Conservation (phyloP, 2,113 vertebrate species). For the Poecilia latipinna region DNA sequence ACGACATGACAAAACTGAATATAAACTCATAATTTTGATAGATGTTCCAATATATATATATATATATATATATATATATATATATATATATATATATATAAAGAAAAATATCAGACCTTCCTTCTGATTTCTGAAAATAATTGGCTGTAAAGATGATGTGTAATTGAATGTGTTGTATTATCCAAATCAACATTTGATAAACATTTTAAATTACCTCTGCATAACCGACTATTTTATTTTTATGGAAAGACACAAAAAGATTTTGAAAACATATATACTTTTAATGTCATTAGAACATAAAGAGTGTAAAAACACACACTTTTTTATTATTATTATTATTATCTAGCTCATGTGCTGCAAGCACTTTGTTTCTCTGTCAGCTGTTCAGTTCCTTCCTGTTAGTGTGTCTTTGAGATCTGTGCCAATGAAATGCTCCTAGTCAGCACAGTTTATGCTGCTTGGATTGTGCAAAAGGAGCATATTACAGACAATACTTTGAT, state of each 20-base stretch:
- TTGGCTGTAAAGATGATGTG: too few relatives aligned
- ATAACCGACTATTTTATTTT: too few relatives aligned
- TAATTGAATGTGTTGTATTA: too few relatives aligned
- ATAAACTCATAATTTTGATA: too few relatives aligned
- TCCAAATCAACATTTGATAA: neutral
- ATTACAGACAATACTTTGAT: conserved; percentile 1
- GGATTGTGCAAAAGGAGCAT: neutral
- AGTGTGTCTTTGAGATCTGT: conserved; percentile 19
- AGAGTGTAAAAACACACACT: conserved; percentile 16
- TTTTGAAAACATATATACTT: neutral
- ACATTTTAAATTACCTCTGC: neutral
- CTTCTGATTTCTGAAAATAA: too few relatives aligned
- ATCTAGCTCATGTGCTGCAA: neutral
- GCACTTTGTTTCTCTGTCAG: neutral
- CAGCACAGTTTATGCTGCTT: conserved; percentile 14
- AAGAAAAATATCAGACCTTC: too few relatives aligned
- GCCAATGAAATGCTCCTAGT: neutral
- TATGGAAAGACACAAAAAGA: neutral
- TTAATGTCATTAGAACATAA: conserved; percentile 13
- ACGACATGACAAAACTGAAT: too few relatives aligned
- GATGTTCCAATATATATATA: too few relatives aligned
- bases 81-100: too few relatives aligned
- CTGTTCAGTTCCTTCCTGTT: neutral
- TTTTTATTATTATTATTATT: neutral
- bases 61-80: too few relatives aligned